Conservation (phyloP, 2,888 invertebrate species). For the Trissolcus japonicus region DNA sequence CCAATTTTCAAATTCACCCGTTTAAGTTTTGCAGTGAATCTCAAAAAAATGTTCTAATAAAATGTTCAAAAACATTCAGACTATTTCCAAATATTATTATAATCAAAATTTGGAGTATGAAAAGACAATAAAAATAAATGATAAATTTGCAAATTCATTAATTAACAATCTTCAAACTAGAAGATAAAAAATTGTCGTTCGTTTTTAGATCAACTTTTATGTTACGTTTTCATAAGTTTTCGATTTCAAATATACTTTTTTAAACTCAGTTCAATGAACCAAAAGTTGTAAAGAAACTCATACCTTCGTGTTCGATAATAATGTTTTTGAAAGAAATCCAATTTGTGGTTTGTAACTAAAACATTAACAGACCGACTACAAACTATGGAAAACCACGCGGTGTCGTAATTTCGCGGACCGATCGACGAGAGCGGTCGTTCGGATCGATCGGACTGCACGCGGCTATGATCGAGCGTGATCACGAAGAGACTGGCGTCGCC, state of each 20-base stretch:
- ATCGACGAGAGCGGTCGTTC: constrained; percentile 25
- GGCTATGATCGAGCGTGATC: constrained; percentile 65
- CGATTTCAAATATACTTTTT: no score
- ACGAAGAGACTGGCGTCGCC: constrained; percentile 71
- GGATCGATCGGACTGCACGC: constrained; percentile 37
- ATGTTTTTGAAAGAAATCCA: neutral
- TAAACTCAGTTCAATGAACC: neutral
- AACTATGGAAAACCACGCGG: constrained; percentile 7
- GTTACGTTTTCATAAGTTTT: no score
- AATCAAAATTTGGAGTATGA: no score
- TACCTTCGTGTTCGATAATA: constrained; percentile 2
- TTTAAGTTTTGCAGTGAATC: constrained; percentile 4
- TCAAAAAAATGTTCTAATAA: neutral
- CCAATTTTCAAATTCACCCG: no score
- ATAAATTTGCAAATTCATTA: no score
- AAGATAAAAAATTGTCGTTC: no score
- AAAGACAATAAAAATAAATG: no score
- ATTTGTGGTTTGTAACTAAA: neutral
- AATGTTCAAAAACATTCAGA: neutral
- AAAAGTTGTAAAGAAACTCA: neutral
- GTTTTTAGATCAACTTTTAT: no score
- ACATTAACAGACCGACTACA: constrained; percentile 1
- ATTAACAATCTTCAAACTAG: no score
- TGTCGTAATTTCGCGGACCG: constrained; percentile 9
- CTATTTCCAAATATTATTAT: no score